Conservation (phyloP, 1,140 invertebrate genomes). For the Linepithema humile region DNA sequence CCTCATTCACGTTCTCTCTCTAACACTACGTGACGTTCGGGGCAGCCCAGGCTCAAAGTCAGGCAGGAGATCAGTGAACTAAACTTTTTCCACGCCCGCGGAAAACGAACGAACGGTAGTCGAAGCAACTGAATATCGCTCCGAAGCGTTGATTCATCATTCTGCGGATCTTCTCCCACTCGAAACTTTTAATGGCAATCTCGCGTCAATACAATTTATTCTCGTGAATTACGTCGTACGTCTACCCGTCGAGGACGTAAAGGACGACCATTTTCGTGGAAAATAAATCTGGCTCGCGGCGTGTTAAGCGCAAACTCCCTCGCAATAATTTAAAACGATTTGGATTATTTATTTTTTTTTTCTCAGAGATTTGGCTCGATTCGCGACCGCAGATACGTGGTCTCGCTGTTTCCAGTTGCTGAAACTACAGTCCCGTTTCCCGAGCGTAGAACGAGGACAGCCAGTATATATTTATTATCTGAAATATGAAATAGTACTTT, state of each 20-base stretch:
- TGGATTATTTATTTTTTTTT: neutral
- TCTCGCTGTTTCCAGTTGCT: slow-evolving; percentile 42
- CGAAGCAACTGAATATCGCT: slow-evolving; percentile 27
- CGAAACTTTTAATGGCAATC: slow-evolving; percentile 4
- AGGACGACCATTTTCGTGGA: neutral
- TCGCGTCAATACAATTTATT: neutral
- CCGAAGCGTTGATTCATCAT: neutral
- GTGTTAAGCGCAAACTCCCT: neutral
- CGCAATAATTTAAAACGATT: slow-evolving; percentile 37
- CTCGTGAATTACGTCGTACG: neutral
- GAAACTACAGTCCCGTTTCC: slow-evolving; percentile 37
- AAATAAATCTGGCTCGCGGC: slow-evolving; percentile 5
- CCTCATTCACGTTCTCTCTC: slow-evolving; percentile 45
- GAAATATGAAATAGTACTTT: slow-evolving; percentile 70
- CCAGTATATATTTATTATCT: slow-evolving; percentile 52
- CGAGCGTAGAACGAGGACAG: slow-evolving; percentile 45
- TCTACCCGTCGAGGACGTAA: no score
- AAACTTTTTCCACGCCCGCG: slow-evolving; percentile 39
- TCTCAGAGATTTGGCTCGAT: neutral
- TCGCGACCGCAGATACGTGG: neutral
- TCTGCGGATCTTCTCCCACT: neutral
- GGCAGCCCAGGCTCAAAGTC: slow-evolving; percentile 63
- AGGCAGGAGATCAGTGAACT: slow-evolving; percentile 66
- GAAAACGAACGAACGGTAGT: slow-evolving; percentile 31
- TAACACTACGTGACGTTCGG: slow-evolving; percentile 63